Evolutionary conservation across 2,888 invertebrate genomes (phyloP).

Genomic region (Mythimna ferrago): DNA sequence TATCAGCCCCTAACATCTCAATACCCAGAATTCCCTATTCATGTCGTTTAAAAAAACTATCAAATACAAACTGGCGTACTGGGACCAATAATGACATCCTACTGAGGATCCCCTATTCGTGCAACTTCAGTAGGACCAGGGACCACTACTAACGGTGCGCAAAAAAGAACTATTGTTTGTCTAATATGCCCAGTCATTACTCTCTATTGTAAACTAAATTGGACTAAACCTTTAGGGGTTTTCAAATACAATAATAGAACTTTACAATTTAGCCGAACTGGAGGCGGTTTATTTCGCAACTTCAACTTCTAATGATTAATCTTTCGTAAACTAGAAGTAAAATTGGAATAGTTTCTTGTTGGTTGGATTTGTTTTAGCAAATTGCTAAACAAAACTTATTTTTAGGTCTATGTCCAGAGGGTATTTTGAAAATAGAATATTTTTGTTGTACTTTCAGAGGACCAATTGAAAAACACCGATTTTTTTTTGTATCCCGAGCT

Average conservation of each 20-base stretch:
- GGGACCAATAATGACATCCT: conserved; percentile 50
- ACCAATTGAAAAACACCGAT: no score
- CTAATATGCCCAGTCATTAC: conserved; percentile 71
- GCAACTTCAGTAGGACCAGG: conserved; percentile 32
- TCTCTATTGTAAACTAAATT: conserved; percentile 66
- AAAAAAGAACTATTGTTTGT: conserved; percentile 67
- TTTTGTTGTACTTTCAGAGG: no score
- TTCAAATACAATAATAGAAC: conserved; percentile 62
- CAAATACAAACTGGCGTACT: conserved; percentile 47
- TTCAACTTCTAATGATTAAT: conserved; percentile 39
- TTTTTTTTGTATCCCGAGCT: no score
- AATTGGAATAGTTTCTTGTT: conserved; percentile 36
- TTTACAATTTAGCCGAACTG: conserved; percentile 60
- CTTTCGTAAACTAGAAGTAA: conserved; percentile 29
- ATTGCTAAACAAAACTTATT: neutral
- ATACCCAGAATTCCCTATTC: conserved; percentile 48
- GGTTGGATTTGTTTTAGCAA: conserved; percentile 6
- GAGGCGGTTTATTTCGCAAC: conserved; percentile 39
- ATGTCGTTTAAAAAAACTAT: conserved; percentile 52
- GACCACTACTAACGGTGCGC: conserved; percentile 40
- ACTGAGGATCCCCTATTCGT: conserved; percentile 40
- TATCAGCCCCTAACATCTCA: conserved; percentile 47
- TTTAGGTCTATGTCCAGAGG: neutral
- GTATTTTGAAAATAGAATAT: neutral
- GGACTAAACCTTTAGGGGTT: conserved; percentile 65